Evolutionary conservation across 2,888 invertebrate genomes (phyloP), one percentile per base, ranked within the genome.

Genomic region (Homarus gammarus): DNA sequence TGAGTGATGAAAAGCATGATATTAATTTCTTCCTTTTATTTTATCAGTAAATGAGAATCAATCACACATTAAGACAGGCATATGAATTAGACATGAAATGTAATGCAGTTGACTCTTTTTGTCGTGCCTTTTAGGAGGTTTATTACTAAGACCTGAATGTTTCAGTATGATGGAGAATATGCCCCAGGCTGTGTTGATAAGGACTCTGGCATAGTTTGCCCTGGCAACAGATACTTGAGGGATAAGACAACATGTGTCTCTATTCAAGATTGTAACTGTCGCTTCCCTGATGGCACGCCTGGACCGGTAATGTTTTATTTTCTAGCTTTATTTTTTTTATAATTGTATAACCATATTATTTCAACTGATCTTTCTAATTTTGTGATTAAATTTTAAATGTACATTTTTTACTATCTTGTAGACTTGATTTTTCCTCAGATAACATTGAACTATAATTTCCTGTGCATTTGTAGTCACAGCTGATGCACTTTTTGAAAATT

Each of bases 191-290:
- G 92, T 72, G 83, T 87, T n/a, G 86, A 97, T 93, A 95, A 95
- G 91, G 93, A 94, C 51, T 96, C 96, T 0, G 98, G 98, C 93
- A 96, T 97, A 0, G 94, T 95, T 0, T 97, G 97, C 93, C 95
- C 95, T 0, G 92, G 93, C 1, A 95, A 95, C 0, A 95, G 95
- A 92, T 94, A 95, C 82, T 97, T 97, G 96, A 95, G 96, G 1
- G 97, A 97, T 93, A 95, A 95, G 92, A 93, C 94, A 38, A 96
- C 96, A 0, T 98, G 98, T 93, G 97, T 98, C 0, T 94, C 95
- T 0, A 93, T 95, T 22, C 95, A 95, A 64, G 96, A 97, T 93
- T 98, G 98, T 93, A 96, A 96, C 18, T 98, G 98, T 93, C 94
- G 95, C 88, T 95, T 96, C 64, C 94, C 95, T 22, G 93, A 95